Evolutionary conservation across 2,113 vertebrate species (phyloP), one percentile per base, ranked within the genome.

Genomic region (Crocuta crocuta): DNA sequence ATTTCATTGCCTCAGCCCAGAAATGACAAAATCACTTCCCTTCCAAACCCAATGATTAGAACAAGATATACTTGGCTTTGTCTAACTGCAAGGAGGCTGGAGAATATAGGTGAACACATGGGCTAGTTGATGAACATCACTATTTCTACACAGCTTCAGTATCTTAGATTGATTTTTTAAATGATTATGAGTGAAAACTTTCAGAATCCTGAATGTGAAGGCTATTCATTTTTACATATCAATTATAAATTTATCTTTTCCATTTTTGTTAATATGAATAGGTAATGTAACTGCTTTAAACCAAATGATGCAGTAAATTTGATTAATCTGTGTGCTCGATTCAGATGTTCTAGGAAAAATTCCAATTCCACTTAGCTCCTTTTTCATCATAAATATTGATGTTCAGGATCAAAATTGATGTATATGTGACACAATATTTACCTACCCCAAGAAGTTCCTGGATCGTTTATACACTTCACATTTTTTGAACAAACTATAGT

Each of bases 331-430:
- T 93, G 63, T 91, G 90, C 70, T 97, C 13, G 4, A 91, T 66
- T 98, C 82, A 97, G 97, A 98, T 97, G 89, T 89, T 97, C 90
- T 94, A 97, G 98, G 97, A 98, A 99, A 98, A 61, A 85, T 97
- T 98, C 89, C 88, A 98, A 21, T 97, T 98, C 95, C 93, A 92
- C 16, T 66, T 26, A 58, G 82, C 94, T 97, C 58, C 45, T 45
- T 93, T 98, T 98, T 87, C 50, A 94, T 95, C 66, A 97, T 94
- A 98, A 98, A 96, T 98, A 98, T 95, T 98, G 94, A 98, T 97
- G 13, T 74, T 85, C 70, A 78, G 70, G 61, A 97, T 97, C 93
- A 97, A 97, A 97, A 96, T 50, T 96, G 97, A 89, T 65, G 79
- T 89, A 4, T 88, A 68, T 90, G 50, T 98, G 97, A 55, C 79